phyloP scores from a whole-genome alignment of 2,888 invertebrate genomes.

The Idaea biselata region DNA sequence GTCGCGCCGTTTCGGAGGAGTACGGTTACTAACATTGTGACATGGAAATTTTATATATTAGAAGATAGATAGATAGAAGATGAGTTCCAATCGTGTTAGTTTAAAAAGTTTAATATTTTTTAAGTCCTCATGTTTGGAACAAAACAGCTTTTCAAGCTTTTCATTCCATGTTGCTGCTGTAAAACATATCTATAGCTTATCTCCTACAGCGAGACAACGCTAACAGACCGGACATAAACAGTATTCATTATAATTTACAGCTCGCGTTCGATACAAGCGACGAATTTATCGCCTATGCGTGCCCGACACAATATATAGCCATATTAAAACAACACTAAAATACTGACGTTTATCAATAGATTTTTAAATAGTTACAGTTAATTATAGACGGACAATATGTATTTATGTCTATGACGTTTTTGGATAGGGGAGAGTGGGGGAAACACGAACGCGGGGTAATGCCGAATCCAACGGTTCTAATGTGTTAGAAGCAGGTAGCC shows the following conservation, averaged over 20 bases:
- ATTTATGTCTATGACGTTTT: not conserved
- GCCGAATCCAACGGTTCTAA: too few relatives aligned
- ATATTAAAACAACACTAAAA: conserved; percentile 58
- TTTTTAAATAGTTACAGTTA: conserved; percentile 5
- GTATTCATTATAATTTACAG: conserved; percentile 76
- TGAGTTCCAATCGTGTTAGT: too few relatives aligned
- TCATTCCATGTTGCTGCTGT: not conserved
- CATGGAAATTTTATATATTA: too few relatives aligned
- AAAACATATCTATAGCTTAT: not conserved
- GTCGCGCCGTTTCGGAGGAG: too few relatives aligned
- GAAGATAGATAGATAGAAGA: too few relatives aligned
- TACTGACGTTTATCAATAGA: conserved; percentile 36
- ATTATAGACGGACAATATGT: conserved; percentile 8
- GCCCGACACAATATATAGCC: conserved; percentile 61
- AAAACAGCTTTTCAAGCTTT: not conserved
- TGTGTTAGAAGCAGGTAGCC: too few relatives aligned
- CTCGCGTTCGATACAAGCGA: conserved; percentile 61
- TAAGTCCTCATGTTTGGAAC: not conserved
- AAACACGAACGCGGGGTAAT: too few relatives aligned
- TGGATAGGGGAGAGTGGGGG: too few relatives aligned
- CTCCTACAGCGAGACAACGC: conserved; percentile 18
- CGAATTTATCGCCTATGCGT: conserved; percentile 71
- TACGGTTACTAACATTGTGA: too few relatives aligned
- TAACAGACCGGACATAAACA: conserved; percentile 53
- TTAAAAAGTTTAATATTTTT: not conserved